Evolutionary conservation across 2,113 vertebrate genomes (phyloP), one percentile per base, ranked within the genome.

Genomic region (Chaenocephalus aceratus): DNA sequence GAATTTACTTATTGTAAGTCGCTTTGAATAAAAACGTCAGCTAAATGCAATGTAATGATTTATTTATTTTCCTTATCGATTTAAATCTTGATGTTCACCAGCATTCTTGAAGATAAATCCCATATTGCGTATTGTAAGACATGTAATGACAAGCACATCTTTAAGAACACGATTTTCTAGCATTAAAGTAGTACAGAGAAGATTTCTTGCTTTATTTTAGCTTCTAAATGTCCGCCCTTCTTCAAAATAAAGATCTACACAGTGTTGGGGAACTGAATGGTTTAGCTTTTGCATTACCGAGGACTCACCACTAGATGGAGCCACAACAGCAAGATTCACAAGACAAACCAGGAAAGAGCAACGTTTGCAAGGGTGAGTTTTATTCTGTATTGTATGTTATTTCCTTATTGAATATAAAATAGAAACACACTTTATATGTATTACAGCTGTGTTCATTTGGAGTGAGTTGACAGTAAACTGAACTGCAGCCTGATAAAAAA

Each of bases 251-350:
- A 75, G 49, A 70, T 44, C 0, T 4, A 30, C 13, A 3, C 16
- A 2, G 1, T 66, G 11, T 16, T n/a, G 36, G 36, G 5, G 36
- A 41, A 45, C 3, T 48, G 12, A 36, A 36, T 11, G n/a, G 36
- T 56, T 16, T 12, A 41, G 18, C 4, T 41, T 8, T 14, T 64
- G 74, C 46, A 82, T 2, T 86, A 26, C 15, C 30, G 59, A 13
- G 1, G 3, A 18, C 16, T 0, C 2, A 62, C 86, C 92, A 88
- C 86, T 70, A 89, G 90, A 86, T 92, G 89, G 92, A 26, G 84
- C 2, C 62, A 84, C 30, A 80, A 16, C 54, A 79, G 23, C 66
- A 62, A 56, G 41, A 65, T 62, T 48, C 18, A 3, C 3, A 23
- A 18, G 13, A 66, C 9, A 2, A 62, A n/a, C 2, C n/a, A 36